Evolutionary conservation across 2,888 invertebrate species (phyloP).

Genomic region (Baronia brevicornis): DNA sequence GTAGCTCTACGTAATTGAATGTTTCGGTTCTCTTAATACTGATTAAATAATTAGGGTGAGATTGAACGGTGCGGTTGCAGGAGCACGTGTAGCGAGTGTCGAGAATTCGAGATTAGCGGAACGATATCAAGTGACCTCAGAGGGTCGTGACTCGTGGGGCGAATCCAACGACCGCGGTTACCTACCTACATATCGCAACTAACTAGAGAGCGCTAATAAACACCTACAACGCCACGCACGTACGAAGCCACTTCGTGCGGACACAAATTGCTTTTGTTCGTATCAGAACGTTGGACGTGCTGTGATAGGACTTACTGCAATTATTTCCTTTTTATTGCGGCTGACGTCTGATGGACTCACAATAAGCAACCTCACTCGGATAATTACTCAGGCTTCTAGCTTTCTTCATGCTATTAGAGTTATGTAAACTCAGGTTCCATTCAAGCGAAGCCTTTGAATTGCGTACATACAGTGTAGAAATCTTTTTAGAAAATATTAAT

Average conservation of each 20-base stretch:
- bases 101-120: slow-evolving; percentile 51
- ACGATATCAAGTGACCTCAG: slow-evolving; percentile 53
- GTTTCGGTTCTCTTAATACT: slow-evolving; percentile 17
- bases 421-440: not conserved
- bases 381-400: slow-evolving; percentile 20
- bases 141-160: slow-evolving; percentile 38
- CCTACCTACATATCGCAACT: slow-evolving; percentile 27
- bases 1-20: slow-evolving; percentile 24
- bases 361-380: slow-evolving; percentile 33
- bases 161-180: slow-evolving; percentile 22
- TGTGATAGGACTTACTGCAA: slow-evolving; percentile 46
- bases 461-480: too few species aligned
- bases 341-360: slow-evolving; percentile 52
- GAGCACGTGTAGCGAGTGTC: slow-evolving; percentile 41
- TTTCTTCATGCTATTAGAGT: slow-evolving; percentile 15
- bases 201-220: slow-evolving; percentile 58
- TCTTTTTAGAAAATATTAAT: too few species aligned
- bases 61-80: slow-evolving; percentile 29
- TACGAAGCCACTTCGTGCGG: slow-evolving; percentile 62
- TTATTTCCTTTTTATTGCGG: slow-evolving; percentile 38
- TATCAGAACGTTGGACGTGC: slow-evolving; percentile 57
- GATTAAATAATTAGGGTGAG: slow-evolving; percentile 41
- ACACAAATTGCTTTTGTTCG: slow-evolving; percentile 74
- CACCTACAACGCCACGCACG: slow-evolving; percentile 66
- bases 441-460: not conserved